These are phyloP conservation scores for Trochalopteron elliotii DNA, from an alignment of 2,113 vertebrate species.

Conservation along the genomic window DNA sequence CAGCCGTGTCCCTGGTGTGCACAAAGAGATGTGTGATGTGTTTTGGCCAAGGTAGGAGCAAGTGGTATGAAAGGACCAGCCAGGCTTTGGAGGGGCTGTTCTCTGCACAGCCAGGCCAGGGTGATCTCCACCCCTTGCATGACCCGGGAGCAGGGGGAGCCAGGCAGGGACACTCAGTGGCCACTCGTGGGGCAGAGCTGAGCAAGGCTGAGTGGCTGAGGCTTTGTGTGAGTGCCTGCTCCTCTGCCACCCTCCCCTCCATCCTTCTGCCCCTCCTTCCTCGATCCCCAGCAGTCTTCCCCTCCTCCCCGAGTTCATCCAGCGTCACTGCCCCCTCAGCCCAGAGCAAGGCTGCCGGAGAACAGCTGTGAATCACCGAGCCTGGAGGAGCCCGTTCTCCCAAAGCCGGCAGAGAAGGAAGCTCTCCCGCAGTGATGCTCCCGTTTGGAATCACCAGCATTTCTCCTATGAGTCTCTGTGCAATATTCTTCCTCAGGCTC, in stretches of 20 bases:
- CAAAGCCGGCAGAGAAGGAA: neutral
- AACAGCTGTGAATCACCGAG: constrained; percentile 62
- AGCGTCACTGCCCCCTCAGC: neutral
- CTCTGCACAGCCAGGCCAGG: neutral
- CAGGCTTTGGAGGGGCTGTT: neutral
- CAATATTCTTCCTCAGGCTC: constrained; percentile 42
- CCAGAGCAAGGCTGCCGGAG: constrained; percentile 11
- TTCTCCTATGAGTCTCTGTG: constrained; percentile 24
- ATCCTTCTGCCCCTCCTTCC: neutral
- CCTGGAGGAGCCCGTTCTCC: constrained; percentile 62
- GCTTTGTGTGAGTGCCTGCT: neutral
- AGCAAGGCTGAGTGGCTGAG: fast-evolving
- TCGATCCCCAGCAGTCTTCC: neutral
- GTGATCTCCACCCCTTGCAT: neutral
- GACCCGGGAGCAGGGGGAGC: neutral
- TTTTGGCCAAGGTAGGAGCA: neutral
- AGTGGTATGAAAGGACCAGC: neutral
- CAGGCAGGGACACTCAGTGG: neutral
- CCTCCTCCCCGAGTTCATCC: neutral
- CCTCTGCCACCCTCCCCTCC: neutral
- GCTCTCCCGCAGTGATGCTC: constrained; percentile 10
- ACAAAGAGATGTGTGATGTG: neutral
- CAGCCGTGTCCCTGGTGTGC: neutral
- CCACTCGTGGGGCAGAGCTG: neutral
- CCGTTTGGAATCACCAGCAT: constrained; percentile 6